phyloP scores from a whole-genome alignment of 2,797 vertebrate genomes.

The Urophycis tenuis region DNA sequence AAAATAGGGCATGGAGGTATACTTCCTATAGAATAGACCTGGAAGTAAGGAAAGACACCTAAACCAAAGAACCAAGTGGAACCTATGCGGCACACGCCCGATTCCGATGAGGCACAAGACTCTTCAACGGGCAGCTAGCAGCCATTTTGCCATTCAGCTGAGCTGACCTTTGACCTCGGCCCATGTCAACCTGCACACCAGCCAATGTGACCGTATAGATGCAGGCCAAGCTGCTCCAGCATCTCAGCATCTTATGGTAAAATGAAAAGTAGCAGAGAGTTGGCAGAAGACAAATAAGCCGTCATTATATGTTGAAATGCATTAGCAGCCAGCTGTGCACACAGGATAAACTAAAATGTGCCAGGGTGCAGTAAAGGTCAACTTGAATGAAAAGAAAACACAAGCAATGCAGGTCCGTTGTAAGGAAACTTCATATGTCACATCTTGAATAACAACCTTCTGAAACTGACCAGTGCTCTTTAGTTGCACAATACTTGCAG shows the following conservation, averaged over 20 bases:
- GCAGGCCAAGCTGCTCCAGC: background rate
- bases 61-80: background rate
- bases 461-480: background rate
- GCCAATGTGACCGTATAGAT: background rate
- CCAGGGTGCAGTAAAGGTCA: background rate
- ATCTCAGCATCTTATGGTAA: background rate
- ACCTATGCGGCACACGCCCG: background rate
- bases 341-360: background rate
- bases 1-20: background rate
- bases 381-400: background rate
- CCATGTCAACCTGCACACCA: background rate
- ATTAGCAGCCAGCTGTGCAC: background rate
- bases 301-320: background rate
- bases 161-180: background rate
- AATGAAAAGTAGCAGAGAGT: background rate
- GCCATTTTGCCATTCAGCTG: constrained; percentile 4
- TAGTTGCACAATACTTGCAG: background rate
- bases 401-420: background rate
- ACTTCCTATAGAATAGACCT: background rate
- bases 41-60: background rate
- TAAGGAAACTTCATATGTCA: background rate
- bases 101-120: background rate
- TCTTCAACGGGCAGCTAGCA: background rate
- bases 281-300: background rate
- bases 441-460: background rate